phyloP scores from a whole-genome alignment of 2,888 invertebrate genomes.

The Epinotia nisella region DNA sequence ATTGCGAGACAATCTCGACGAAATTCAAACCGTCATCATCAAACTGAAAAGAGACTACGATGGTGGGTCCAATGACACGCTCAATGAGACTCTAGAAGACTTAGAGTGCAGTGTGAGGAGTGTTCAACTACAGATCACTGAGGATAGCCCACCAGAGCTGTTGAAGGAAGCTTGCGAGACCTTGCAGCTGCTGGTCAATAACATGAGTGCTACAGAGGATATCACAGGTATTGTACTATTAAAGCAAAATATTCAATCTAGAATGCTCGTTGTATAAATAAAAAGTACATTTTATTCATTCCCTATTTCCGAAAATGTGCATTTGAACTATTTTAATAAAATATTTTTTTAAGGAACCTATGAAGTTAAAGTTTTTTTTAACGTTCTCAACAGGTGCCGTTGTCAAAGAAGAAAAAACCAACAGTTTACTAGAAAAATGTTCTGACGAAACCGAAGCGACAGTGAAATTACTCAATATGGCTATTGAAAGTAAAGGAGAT shows the following conservation, averaged over 20 bases:
- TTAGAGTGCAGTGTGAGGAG: slow-evolving; percentile 82
- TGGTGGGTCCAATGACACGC: slow-evolving; percentile 66
- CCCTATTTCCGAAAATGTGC: too few relatives aligned
- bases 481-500: slow-evolving; percentile 64
- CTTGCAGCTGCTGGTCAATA: slow-evolving; percentile 67
- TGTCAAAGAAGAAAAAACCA: slow-evolving; percentile 49
- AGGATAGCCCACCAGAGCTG: slow-evolving; percentile 71
- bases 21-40: slow-evolving; percentile 78
- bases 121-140: slow-evolving; percentile 77
- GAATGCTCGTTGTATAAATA: too few relatives aligned
- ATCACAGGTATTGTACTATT: slow-evolving; percentile 50
- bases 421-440: slow-evolving; percentile 61
- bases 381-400: slow-evolving; percentile 28
- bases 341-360: too few relatives aligned
- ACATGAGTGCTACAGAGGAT: slow-evolving; percentile 64
- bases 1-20: slow-evolving; percentile 71
- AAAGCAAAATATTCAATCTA: neutral
- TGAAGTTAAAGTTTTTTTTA: too few relatives aligned
- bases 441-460: slow-evolving; percentile 62
- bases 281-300: neutral
- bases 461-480: slow-evolving; percentile 74
- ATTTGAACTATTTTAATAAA: too few relatives aligned
- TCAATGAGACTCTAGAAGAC: slow-evolving; percentile 80
- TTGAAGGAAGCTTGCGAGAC: slow-evolving; percentile 76
- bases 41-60: slow-evolving; percentile 75